Evolutionary conservation across 2,113 vertebrate genomes (phyloP), one percentile per base, ranked within the genome.

Genomic region (Salvator merianae): DNA sequence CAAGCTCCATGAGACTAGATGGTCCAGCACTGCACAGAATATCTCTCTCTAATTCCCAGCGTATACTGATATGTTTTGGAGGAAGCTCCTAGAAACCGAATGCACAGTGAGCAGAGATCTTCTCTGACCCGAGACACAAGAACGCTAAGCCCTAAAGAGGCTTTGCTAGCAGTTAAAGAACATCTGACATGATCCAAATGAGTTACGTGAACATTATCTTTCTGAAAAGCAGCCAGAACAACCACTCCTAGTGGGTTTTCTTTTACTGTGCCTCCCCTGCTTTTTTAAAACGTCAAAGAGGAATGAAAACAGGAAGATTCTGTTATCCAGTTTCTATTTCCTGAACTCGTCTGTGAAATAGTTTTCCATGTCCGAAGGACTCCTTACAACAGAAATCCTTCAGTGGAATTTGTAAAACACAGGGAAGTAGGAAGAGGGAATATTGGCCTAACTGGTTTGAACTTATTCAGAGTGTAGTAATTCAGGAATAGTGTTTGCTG

Each of bases 101-200:
- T 77, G 36, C 66, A 82, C 16, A 80, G 59, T 77, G 47, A 84
- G 81, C 77, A 77, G 83, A 75, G 24, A 75, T 66, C 36, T 84
- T 72, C 53, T 22, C 63, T 88, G 81, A 85, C 79, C 40, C 69
- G 10, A 36, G 28, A 73, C 65, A 72, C 80, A 85, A 77, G 81
- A 88, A 50, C 18, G 62, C 84, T 91, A 89, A 89, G 88, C 86
- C 68, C 55, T 83, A 87, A 87, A 90, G 88, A 88, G 32, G 90
- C 88, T 85, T 91, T 89, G 80, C 88, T 70, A 85, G 89, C 85
- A 80, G 79, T 86, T 85, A 68, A 85, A 70, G 82, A 66, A 87
- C 77, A 85, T 87, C 82, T 85, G 85, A 68, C 82, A 83, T 89
- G 74, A 85, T 90, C 87, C 87, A 71, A 78, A 22, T 77, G 79